These are phyloP conservation scores for Cremastinae sp. DNA, from an alignment of 2,888 invertebrate genomes.

Conservation along the genomic window DNA sequence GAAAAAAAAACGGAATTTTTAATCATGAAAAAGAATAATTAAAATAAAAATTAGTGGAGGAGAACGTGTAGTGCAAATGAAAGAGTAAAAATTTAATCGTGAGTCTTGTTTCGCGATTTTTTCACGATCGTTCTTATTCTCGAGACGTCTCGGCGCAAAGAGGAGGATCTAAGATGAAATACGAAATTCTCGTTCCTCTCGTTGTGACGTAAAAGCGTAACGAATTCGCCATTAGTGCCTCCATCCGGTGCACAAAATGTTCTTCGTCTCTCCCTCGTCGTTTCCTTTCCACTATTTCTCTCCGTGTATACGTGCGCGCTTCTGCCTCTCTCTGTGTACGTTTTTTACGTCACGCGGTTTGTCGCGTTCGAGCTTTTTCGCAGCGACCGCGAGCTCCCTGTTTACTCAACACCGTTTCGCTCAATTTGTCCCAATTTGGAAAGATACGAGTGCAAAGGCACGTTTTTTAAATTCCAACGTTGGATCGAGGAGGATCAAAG, in stretches of 20 bases:
- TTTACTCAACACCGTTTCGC: conserved; percentile 48
- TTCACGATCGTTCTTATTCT: background rate
- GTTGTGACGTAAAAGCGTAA: conserved; percentile 35
- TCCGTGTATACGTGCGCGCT: background rate
- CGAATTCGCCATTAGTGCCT: conserved; percentile 38
- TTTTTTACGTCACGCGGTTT: conserved; percentile 13
- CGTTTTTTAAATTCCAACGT: conserved; percentile 1
- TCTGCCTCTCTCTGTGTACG: background rate
- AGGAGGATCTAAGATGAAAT: conserved; percentile 4
- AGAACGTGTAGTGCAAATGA: background rate
- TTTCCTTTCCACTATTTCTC: background rate
- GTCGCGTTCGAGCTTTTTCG: conserved; percentile 23
- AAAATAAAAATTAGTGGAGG: too few species aligned
- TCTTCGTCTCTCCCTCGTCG: conserved; percentile 22
- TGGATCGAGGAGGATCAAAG: background rate
- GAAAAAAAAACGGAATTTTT: too few species aligned
- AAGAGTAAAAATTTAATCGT: background rate
- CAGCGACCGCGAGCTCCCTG: conserved; percentile 22
- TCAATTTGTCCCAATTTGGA: conserved; percentile 30
- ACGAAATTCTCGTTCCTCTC: conserved; percentile 27
- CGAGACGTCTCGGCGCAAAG: background rate
- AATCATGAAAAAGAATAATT: too few species aligned
- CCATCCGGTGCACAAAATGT: conserved; percentile 38
- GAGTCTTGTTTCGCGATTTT: background rate
- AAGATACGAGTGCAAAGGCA: background rate